Conservation (phyloP, 2,113 vertebrate species). For the Oenanthe melanoleuca region DNA sequence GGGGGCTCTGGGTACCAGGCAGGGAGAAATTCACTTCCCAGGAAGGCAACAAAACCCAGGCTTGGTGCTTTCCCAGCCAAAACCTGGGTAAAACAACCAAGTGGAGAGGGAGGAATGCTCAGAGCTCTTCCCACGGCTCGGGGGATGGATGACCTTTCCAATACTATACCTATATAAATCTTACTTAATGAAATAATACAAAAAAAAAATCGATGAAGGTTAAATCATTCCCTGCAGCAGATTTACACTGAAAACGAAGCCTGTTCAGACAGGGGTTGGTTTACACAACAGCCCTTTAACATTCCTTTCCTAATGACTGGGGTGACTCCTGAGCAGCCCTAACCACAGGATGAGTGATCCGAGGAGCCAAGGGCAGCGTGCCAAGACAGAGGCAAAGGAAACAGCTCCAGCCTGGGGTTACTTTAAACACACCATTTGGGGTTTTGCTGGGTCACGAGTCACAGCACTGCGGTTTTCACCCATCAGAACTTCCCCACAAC, state of each 20-base stretch:
- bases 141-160: conserved; percentile 74
- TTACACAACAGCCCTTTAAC: conserved; percentile 39
- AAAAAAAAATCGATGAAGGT: conserved; percentile 59
- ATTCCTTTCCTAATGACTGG: conserved; percentile 9
- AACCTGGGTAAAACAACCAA: neutral
- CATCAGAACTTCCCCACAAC: neutral
- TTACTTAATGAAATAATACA: conserved; percentile 77
- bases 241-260: conserved; percentile 59
- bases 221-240: conserved; percentile 75
- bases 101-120: neutral
- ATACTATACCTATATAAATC: conserved; percentile 77
- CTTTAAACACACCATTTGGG: neutral
- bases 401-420: neutral
- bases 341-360: neutral
- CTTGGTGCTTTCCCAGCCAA: neutral
- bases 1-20: neutral
- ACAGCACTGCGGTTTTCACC: neutral
- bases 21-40: conserved; percentile 30
- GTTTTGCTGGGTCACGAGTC: neutral
- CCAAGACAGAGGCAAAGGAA: neutral
- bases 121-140: conserved; percentile 59
- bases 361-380: neutral
- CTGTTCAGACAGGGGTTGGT: conserved; percentile 33
- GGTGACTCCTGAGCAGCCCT: neutral
- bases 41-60: neutral